Evolutionary conservation across 2,888 invertebrate species (phyloP), one percentile per base, ranked within the genome.

Genomic region (Chouioia cunea): DNA sequence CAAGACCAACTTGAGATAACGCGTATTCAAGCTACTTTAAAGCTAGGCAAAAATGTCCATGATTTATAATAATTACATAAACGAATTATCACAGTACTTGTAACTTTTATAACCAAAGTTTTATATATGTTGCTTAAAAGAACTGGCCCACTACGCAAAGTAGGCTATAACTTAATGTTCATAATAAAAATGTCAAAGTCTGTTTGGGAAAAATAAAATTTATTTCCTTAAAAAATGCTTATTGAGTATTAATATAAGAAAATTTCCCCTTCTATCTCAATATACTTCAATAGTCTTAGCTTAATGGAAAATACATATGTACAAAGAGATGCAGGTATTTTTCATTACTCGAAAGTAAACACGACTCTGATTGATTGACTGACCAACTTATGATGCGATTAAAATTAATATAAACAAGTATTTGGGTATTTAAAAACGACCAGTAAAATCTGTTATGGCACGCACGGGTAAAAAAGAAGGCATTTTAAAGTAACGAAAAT

Each of bases 31-130:
- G 43, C 65, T 1, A 44, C n/a, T 0, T n/a, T 18, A 14, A 63
- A 65, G 56, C 0, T 68, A 14, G 23, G 4, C 3, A 18, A n/a
- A n/a, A 56, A 68, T 22, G 54, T 50, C 48, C 68, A 64, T n/a
- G 64, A 72, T n/a, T n/a, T 65, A 43, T 72, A 3, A 27, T 68
- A 46, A n/a, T 72, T 18, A 54, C 67, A n/a, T n/a, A n/a, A n/a
- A n/a, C 20, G 22, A 64, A 44, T 18, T 59, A 10, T 50, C 36
- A 48, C 18, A 23, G 47, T 53, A 1, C n/a, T 57, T 57, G 22
- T 46, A 8, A 52, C 20, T 50, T 12, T 20, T 27, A 12, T 36
- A 1, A 36, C 27, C 2, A 27, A 27, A 27, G 27, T 27, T 4
- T 27, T 6, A 36, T 36, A n/a, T n/a, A 8, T 6, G 36, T 36